Evolutionary conservation across 1,140 invertebrate genomes (phyloP), one percentile per base, ranked within the genome.

Genomic region (Lucilia cuprina): DNA sequence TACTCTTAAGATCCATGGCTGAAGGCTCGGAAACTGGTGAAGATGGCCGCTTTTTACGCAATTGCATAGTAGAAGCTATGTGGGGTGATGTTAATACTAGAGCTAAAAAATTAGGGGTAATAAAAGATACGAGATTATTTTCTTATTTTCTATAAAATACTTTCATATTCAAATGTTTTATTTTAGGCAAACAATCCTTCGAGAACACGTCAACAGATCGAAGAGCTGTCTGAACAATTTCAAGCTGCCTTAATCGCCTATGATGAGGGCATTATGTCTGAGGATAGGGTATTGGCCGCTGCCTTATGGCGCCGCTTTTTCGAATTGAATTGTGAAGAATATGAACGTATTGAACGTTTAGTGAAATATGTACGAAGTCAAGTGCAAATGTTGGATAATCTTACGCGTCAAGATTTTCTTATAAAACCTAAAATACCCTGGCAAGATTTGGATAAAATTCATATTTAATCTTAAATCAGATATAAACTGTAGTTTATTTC

Each of bases 271-370:
- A 87, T 97, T 17, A 91, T 94, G 86, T 93, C 93, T 74, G 94
- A 95, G 88, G 96, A 97, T 88, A 93, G 91, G 84, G 91, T 95
- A 10, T 91, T 98, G 84, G 96, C 97, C 25, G 94, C 93, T 47
- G 96, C 96, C 13, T 84, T 98, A n/a, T 98, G 97, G 97, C 93
- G 95, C 86, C 93, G 95, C 84, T 94, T 98, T 87, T 96, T 97
- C 86, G 91, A 93, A 84, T 92, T 93, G 84, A 90, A 94, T 83
- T 92, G 93, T 85, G 92, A 94, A 75, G 91, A 94, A 86, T 93
- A 94, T 30, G 91, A 92, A 85, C 91, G 93, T 47, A 84, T 97
- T 85, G 95, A 96, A 86, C 92, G 91, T 83, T 89, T 96, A 87
- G 92, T 96, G 0, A 93, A 93, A 89, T 96, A 96, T 89, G 92